phyloP scores from a whole-genome alignment of 2,797 vertebrate genomes.

The Clarias fuscus region DNA sequence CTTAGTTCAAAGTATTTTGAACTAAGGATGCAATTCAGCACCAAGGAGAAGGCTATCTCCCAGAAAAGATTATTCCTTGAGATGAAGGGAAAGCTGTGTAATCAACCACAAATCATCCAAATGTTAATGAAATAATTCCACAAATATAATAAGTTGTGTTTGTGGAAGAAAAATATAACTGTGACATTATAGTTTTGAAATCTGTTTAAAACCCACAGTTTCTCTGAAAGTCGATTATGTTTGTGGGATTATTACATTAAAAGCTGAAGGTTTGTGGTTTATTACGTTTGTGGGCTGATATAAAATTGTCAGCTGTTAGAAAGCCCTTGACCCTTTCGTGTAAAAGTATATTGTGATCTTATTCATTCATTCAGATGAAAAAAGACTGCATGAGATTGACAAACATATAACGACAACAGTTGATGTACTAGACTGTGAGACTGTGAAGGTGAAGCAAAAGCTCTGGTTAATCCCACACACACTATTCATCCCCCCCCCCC shows the following conservation, averaged over 20 bases:
- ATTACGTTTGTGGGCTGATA: too few relatives aligned
- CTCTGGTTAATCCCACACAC: neutral
- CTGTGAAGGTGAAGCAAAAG: constrained; percentile 1
- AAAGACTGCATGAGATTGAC: neutral
- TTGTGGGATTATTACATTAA: too few relatives aligned
- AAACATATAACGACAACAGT: neutral
- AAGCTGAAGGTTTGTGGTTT: too few relatives aligned
- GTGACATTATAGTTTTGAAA: too few relatives aligned
- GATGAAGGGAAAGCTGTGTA: neutral
- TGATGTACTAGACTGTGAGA: neutral
- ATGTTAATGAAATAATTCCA: too few relatives aligned
- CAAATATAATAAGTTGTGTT: too few relatives aligned
- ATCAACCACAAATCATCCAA: too few relatives aligned
- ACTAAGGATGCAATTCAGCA: neutral
- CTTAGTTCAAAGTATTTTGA: neutral
- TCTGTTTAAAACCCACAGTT: too few relatives aligned
- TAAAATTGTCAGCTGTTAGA: too few relatives aligned
- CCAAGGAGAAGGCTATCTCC: neutral
- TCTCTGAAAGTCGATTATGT: too few relatives aligned
- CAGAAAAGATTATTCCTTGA: neutral
- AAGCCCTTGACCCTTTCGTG: neutral
- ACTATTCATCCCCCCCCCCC: too few relatives aligned
- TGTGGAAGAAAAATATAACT: too few relatives aligned
- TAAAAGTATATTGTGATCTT: neutral
- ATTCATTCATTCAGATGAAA: neutral